Percentiles rank a stretch among this genome's conserved stretches.
Conservation (phyloP, 2,113 vertebrate species). For the Xiphophorus maculatus region DNA sequence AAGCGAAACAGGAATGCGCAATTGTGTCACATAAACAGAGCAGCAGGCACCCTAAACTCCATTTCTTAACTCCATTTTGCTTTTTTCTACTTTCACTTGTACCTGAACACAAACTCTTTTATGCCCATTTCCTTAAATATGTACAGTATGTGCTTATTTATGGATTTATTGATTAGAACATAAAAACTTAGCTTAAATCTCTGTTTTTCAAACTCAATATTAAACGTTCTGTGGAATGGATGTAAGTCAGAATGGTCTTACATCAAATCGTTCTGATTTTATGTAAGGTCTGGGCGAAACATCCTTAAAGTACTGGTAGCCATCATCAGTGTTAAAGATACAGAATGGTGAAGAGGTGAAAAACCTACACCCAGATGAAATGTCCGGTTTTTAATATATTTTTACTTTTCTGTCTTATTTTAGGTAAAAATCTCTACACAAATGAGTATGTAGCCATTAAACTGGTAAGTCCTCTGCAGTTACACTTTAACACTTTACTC, state of each 20-base stretch:
- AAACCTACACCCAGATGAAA: not conserved
- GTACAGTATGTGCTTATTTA: not conserved
- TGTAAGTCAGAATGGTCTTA: no score
- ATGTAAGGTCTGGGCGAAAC: not conserved
- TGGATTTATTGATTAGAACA: not conserved
- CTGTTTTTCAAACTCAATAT: not conserved
- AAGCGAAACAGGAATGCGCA: no score
- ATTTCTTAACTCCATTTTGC: not conserved
- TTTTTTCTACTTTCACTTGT: not conserved
- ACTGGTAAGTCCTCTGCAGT: slow-evolving; percentile 88
- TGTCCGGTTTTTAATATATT: not conserved
- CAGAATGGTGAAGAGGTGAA: not conserved
- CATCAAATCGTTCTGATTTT: no score
- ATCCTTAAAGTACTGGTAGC: no score
- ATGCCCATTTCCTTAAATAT: not conserved
- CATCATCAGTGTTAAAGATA: not conserved
- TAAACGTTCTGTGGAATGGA: not conserved
- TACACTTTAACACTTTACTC: not conserved
- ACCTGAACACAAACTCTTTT: not conserved
- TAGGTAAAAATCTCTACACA: slow-evolving; percentile 99
- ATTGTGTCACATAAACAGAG: no score
- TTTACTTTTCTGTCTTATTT: slow-evolving; percentile 62
- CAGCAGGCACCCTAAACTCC: no score
- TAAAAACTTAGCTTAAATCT: not conserved
- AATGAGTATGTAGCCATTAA: slow-evolving; percentile 99